Evolutionary conservation across 2,797 vertebrate species (phyloP), one percentile per base, ranked within the genome.

Genomic region (Antrozous pallidus): DNA sequence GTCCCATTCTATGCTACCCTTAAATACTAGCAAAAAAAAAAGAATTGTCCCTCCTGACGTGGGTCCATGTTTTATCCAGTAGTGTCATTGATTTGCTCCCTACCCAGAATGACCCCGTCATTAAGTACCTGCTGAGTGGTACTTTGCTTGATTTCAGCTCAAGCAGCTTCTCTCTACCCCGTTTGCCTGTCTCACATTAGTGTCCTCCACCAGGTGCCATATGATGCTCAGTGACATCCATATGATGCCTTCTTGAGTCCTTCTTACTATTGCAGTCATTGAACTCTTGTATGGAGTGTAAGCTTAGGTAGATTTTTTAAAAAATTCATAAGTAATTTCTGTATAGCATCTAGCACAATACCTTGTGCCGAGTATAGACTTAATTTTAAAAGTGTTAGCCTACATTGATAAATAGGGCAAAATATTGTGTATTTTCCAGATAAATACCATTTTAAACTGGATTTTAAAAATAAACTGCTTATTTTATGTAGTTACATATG

Each of bases 301-400:
- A 86, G 31, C 26, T 83, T 33, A 3, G 17, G 6, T 78, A 82
- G 20, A 67, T 45, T 82, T 54, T 28, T 89, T 89, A 33, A 71
- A 71, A 33, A 71, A 71, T 67, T 82, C 7, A 38, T 56, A 11
- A 84, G 28, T 79, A 89, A 81, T 42, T 77, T 91, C 67, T 86
- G 16, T 38, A 33, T 0, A 24, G 28, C 8, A 67, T 8, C 56
- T 90, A 61, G 77, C 16, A 87, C 6, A 89, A 69, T 28, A 79
- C 28, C 5, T 31, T 69, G 22, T 42, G 49, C 3, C 67, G 38
- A 67, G 8, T 61, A 61, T 14, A 82, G 10, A 36, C 20, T 82
- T 61, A 67, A 88, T 70, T 85, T 77, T 65, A 85, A 88, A 79
- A 88, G 40, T 82, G 24, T 88, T 87, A 78, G 87, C 10, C 24